Evolutionary conservation across 2,113 vertebrate genomes (phyloP), one percentile per base, ranked within the genome.

Genomic region (Austrofundulus limnaeus): DNA sequence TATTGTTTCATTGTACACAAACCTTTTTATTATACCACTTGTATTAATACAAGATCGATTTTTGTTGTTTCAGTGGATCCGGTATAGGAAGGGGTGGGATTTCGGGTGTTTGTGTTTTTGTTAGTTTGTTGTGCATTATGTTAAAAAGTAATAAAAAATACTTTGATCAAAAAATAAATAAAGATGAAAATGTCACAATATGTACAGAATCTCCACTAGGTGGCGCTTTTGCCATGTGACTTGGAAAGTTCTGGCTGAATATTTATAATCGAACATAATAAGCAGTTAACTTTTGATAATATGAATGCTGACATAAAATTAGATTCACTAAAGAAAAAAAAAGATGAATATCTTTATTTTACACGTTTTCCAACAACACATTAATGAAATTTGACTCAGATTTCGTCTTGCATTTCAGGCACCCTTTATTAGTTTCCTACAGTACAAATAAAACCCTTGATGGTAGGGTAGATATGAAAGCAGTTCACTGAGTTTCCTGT

Each of bases 351-450:
- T 62, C 34, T 45, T 25, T 54, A 56, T 9, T 57, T 34, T 52
- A 61, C n/a, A 37, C 19, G 31, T 20, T 19, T 53, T 77, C 34
- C 41, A 39, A 48, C 47, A 74, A 73, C 55, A 54, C 5, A 17
- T 70, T 77, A 78, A 77, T 70, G 58, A 75, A 79, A n/a, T 69
- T 28, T 62, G 70, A 70, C 61, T 81, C 31, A 21, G 52, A 51
- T 66, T 57, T 74, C 48, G 67, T 59, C 55, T 20, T 11, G 59
- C 69, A 28, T 49, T 48, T 66, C 24, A 8, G 61, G 41, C 70
- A 69, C 77, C 66, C 69, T 72, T 83, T 56, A 84, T 86, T 70
- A 76, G 42, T 28, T 69, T 10, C 31, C 79, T 56, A 51, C 52
- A 63, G 47, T 52, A 45, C 24, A 60, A 31, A 59, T 11, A 53